Evolutionary conservation across 2,797 vertebrate species (phyloP).

Genomic region (Dipus sagitta): DNA sequence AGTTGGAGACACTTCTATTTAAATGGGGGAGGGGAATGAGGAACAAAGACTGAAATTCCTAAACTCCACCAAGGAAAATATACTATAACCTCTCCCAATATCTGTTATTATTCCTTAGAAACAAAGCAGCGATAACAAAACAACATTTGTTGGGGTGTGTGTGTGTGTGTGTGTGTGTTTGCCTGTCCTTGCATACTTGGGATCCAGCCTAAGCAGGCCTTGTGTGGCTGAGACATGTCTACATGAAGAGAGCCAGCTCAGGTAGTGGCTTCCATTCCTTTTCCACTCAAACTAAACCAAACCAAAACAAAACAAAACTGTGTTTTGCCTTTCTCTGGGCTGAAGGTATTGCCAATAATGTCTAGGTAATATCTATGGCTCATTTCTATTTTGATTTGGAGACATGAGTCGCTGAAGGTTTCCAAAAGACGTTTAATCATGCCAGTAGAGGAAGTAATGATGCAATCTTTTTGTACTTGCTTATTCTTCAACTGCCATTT

Average conservation of each 20-base stretch:
- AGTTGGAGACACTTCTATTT: slow-evolving; percentile 26
- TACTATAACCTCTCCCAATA: neutral
- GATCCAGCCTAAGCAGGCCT: neutral
- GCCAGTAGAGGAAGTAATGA: neutral
- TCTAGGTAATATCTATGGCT: slow-evolving; percentile 51
- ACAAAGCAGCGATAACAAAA: slow-evolving; percentile 1
- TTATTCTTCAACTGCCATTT: slow-evolving; percentile 4
- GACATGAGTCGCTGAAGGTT: slow-evolving; percentile 17
- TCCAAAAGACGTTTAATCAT: slow-evolving; percentile 7
- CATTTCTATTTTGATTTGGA: slow-evolving; percentile 48
- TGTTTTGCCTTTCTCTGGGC: slow-evolving; percentile 33
- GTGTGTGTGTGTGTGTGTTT: neutral
- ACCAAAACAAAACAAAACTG: slow-evolving; percentile 27
- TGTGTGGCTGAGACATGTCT: neutral
- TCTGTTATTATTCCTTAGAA: neutral
- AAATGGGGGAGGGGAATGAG: neutral
- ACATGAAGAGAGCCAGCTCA: neutral
- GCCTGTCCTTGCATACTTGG: neutral
- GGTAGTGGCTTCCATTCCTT: neutral
- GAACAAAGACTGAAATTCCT: neutral
- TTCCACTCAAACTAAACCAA: too few species aligned
- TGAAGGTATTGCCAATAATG: slow-evolving; percentile 14
- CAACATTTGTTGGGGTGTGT: neutral
- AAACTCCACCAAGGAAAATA: neutral
- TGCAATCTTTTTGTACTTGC: neutral